Evolutionary conservation across 1,140 invertebrate genomes (phyloP).

Genomic region (Drosophila elegans): DNA sequence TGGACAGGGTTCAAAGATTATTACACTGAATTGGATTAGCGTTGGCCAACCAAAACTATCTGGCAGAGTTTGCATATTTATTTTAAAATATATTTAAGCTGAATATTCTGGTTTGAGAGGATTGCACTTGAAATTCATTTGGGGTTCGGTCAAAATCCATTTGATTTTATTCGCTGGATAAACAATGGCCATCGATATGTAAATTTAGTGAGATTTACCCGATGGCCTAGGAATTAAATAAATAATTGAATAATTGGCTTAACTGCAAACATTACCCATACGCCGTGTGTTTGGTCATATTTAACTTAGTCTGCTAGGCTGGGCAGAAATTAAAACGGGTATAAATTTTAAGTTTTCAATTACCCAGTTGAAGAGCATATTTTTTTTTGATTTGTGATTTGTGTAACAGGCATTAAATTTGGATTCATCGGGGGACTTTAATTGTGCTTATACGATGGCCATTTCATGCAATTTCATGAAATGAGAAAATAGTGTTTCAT

Average conservation of each 20-base stretch:
- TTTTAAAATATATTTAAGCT: conserved; percentile 14
- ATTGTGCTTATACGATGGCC: too few species aligned
- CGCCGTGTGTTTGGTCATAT: background rate
- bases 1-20: conserved; percentile 55
- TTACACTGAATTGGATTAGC: conserved; percentile 58
- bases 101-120: conserved; percentile 7
- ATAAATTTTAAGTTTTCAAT: conserved; percentile 1
- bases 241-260: conserved; percentile 53
- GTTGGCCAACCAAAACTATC: conserved; percentile 19
- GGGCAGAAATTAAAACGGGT: background rate
- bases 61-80: background rate
- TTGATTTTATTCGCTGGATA: conserved; percentile 43
- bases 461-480: too few species aligned
- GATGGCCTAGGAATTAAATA: conserved; percentile 39
- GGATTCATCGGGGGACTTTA: too few species aligned
- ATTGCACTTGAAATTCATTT: conserved; percentile 34
- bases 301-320: background rate
- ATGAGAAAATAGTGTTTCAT: too few species aligned
- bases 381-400: too few species aligned
- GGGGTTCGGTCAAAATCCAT: conserved; percentile 17
- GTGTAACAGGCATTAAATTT: too few species aligned
- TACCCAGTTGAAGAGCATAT: background rate
- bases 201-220: conserved; percentile 44
- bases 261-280: conserved; percentile 32
- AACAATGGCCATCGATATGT: conserved; percentile 52